Conservation (phyloP, 2,888 invertebrate genomes). For the Lepas anatifera region DNA sequence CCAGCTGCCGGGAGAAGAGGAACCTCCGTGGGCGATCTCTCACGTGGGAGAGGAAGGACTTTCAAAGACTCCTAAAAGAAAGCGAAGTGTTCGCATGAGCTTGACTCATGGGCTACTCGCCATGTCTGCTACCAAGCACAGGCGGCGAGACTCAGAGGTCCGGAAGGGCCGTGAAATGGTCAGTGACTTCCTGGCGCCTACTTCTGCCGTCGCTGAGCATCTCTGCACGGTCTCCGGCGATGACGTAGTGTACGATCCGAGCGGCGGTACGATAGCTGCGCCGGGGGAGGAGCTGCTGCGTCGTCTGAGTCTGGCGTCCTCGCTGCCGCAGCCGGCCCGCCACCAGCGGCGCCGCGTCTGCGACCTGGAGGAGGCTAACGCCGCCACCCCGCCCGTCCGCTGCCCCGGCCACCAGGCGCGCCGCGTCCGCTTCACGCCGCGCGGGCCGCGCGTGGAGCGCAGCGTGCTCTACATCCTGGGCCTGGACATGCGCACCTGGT, state of each 20-base stretch:
- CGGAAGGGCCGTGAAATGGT: no score
- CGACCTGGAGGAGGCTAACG: background rate
- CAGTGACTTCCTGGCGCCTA: no score
- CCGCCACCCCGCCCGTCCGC: background rate
- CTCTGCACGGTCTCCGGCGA: no score
- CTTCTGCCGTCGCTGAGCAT: no score
- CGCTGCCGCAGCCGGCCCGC: background rate
- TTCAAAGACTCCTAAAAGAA: no score
- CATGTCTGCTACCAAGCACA: no score
- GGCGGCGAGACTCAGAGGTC: no score
- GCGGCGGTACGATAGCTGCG: background rate
- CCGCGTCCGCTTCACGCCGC: background rate
- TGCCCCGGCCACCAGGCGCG: background rate
- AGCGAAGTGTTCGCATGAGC: no score
- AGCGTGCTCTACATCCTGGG: background rate
- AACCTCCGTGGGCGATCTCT: no score
- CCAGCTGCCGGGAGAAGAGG: no score
- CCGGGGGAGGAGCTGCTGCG: background rate
- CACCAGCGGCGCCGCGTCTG: background rate
- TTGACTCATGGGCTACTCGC: no score
- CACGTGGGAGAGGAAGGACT: no score
- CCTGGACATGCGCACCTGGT: conserved; percentile 10
- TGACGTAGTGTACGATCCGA: background rate
- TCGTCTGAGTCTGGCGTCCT: background rate
- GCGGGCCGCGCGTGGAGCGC: background rate